Percentiles rank a stretch among this genome's conserved stretches.
Conservation (phyloP, 1,140 invertebrate genomes). For the Sycophaga agraensis region DNA sequence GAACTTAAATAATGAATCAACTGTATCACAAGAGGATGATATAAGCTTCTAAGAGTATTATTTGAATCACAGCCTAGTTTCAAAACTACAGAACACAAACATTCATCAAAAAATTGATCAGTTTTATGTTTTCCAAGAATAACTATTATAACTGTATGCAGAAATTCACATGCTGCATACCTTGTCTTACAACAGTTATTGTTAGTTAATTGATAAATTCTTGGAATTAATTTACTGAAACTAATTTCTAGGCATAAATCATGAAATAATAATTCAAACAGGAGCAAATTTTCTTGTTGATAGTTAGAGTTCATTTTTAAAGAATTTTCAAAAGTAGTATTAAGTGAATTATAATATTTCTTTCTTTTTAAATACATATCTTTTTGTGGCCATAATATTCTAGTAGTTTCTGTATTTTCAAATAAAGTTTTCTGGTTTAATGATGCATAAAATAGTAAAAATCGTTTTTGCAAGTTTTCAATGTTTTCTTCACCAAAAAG, state of each 20-base stretch:
- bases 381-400: no score
- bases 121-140: constrained; percentile 61
- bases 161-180: constrained; percentile 70
- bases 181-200: constrained; percentile 67
- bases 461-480: constrained; percentile 44
- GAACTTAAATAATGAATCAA: constrained; percentile 69
- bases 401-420: no score
- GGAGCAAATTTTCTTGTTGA: no score
- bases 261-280: constrained; percentile 61
- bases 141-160: constrained; percentile 66
- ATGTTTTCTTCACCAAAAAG: constrained; percentile 37
- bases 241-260: constrained; percentile 62
- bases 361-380: constrained; percentile 57
- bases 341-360: no score
- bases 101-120: constrained; percentile 44
- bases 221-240: constrained; percentile 67
- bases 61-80: constrained; percentile 69
- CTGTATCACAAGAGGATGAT: constrained; percentile 66
- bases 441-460: constrained; percentile 47
- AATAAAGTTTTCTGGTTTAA: constrained; percentile 55
- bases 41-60: constrained; percentile 64
- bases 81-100: constrained; percentile 58
- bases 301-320: no score
- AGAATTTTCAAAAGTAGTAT: no score
- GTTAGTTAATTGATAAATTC: constrained; percentile 61